phyloP scores from a whole-genome alignment of 2,888 invertebrate species.

The Byasa hedistus region DNA sequence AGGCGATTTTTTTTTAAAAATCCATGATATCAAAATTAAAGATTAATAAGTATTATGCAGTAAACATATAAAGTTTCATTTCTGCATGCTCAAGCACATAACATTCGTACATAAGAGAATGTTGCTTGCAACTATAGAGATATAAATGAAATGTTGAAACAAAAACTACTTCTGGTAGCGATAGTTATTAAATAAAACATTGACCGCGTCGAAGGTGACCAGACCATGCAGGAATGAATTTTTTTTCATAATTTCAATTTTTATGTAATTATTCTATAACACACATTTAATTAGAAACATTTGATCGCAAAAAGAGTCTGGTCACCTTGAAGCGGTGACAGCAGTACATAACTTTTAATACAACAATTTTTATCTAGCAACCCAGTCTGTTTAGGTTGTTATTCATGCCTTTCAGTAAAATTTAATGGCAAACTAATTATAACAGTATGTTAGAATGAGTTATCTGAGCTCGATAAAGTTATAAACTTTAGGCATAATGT shows the following conservation, averaged over 20 bases:
- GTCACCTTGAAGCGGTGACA: slow-evolving; percentile 76
- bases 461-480: slow-evolving; percentile 17
- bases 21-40: slow-evolving; percentile 45
- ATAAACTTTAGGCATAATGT: slow-evolving; percentile 17
- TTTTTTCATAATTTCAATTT: slow-evolving; percentile 17
- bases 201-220: slow-evolving; percentile 69
- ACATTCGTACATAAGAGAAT: slow-evolving; percentile 60
- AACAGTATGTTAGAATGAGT: slow-evolving; percentile 17
- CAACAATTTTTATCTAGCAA: slow-evolving; percentile 51
- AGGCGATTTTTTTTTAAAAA: slow-evolving; percentile 44
- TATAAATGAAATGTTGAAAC: slow-evolving; percentile 48
- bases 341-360: slow-evolving; percentile 50
- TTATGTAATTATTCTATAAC: neutral
- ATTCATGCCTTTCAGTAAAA: slow-evolving; percentile 56
- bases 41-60: slow-evolving; percentile 47
- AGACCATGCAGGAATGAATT: slow-evolving; percentile 76
- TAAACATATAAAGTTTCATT: slow-evolving; percentile 65
- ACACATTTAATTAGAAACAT: slow-evolving; percentile 21
- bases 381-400: slow-evolving; percentile 72
- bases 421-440: slow-evolving; percentile 32
- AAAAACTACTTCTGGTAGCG: slow-evolving; percentile 52
- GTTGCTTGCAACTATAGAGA: slow-evolving; percentile 61
- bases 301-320: slow-evolving; percentile 54
- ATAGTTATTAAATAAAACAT: slow-evolving; percentile 44
- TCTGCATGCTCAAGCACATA: slow-evolving; percentile 79